Evolutionary conservation across 2,888 invertebrate species (phyloP).

Genomic region (Amorpha juglandis): DNA sequence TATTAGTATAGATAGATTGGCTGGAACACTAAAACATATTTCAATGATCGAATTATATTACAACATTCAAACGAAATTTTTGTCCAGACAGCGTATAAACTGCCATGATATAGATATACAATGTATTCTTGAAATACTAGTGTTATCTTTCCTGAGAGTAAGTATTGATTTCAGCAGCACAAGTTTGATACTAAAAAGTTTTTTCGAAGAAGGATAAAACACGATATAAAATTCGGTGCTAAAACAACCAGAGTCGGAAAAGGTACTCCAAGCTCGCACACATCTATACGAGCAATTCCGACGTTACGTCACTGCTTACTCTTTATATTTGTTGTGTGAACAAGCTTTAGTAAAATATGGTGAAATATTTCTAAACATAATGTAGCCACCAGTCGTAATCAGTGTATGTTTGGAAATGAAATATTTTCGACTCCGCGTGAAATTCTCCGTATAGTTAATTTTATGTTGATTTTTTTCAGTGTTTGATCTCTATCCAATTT

Average conservation of each 20-base stretch:
- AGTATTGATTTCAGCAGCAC: neutral
- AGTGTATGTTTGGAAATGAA: too few relatives aligned
- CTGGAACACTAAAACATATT: too few relatives aligned
- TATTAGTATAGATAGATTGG: too few relatives aligned
- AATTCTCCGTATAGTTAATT: too few relatives aligned
- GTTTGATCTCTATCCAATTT: too few relatives aligned
- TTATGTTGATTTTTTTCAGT: too few relatives aligned
- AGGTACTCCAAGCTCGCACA: conserved; percentile 19
- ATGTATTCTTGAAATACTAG: too few relatives aligned
- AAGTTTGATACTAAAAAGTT: neutral
- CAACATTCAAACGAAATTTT: too few relatives aligned
- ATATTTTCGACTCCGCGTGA: too few relatives aligned
- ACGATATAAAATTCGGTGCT: conserved; percentile 7
- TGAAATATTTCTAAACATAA: neutral
- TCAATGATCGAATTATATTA: too few relatives aligned
- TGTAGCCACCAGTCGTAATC: neutral
- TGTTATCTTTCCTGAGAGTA: neutral
- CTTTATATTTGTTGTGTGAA: conserved; percentile 4
- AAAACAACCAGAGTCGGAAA: neutral
- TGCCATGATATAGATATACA: too few relatives aligned
- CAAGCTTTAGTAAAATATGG: neutral
- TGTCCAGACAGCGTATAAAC: too few relatives aligned
- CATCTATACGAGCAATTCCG: neutral
- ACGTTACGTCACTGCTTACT: neutral
- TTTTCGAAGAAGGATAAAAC: conserved; percentile 1